These are phyloP conservation scores for Caradrina kadenii DNA, from an alignment of 2,888 invertebrate genomes.

Conservation along the genomic window DNA sequence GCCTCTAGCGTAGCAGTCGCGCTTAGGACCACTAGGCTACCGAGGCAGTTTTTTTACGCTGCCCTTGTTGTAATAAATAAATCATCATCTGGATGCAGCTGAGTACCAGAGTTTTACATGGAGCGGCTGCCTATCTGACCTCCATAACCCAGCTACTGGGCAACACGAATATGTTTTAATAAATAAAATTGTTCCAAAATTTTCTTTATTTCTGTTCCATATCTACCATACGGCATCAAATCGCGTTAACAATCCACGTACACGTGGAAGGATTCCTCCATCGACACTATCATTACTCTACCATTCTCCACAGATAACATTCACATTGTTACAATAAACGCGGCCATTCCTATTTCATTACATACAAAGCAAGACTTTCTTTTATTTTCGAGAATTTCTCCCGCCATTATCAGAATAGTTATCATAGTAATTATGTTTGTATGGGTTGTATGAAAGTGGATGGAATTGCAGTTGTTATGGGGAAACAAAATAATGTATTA, in stretches of 20 bases:
- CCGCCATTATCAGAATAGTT: slow-evolving; percentile 15
- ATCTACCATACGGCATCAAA: neutral
- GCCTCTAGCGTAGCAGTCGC: too few relatives aligned
- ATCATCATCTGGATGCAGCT: too few relatives aligned
- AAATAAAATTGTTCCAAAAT: neutral
- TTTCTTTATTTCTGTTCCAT: slow-evolving; percentile 12
- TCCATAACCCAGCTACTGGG: too few relatives aligned
- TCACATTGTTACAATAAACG: slow-evolving; percentile 16
- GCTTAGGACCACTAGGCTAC: too few relatives aligned
- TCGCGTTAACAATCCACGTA: slow-evolving; percentile 2
- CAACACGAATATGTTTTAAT: too few relatives aligned
- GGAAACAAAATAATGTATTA: slow-evolving; percentile 21
- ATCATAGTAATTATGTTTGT: slow-evolving; percentile 21
- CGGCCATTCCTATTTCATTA: slow-evolving; percentile 6
- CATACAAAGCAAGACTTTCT: slow-evolving; percentile 1
- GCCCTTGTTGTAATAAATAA: too few relatives aligned
- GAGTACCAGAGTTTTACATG: too few relatives aligned
- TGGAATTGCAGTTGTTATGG: slow-evolving; percentile 29
- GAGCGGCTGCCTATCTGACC: too few relatives aligned
- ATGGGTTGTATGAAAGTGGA: slow-evolving; percentile 11
- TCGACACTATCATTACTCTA: slow-evolving; percentile 32
- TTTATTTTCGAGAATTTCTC: slow-evolving; percentile 12
- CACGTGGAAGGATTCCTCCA: slow-evolving; percentile 4
- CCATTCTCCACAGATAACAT: slow-evolving; percentile 1
- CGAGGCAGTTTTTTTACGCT: too few relatives aligned